A percentile compares a stretch with the other conserved stretches of the same genome.
These are phyloP conservation scores for Fratercula arctica DNA, from an alignment of 2,797 vertebrate genomes.

Conservation along the genomic window DNA sequence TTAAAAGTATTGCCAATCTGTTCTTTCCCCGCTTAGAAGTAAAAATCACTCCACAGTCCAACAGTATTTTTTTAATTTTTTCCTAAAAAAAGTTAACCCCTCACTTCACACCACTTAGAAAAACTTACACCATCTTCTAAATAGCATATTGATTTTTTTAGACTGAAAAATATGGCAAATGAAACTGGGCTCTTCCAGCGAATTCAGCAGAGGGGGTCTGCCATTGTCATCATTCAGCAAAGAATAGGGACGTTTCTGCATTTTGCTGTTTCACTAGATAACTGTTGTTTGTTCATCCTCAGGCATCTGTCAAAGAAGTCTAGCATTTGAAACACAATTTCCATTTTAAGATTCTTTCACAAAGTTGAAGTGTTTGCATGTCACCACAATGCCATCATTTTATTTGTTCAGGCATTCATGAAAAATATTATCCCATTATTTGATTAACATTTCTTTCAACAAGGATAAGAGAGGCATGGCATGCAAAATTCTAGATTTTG, in stretches of 20 bases:
- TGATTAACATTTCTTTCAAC: not conserved
- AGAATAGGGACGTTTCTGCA: not conserved
- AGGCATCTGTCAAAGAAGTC: not conserved
- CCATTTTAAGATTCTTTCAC: not conserved
- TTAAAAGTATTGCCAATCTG: not conserved
- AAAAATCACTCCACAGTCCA: not conserved
- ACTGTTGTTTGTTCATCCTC: not conserved
- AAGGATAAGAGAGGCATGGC: not conserved
- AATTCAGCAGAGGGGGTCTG: not conserved
- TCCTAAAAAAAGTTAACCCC: not conserved
- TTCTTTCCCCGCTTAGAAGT: not conserved
- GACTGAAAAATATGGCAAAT: not conserved
- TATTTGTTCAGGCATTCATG: not conserved
- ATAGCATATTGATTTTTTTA: not conserved
- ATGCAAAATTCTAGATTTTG: not conserved
- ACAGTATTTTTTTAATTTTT: not conserved
- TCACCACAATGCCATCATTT: not conserved
- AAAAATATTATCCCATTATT: not conserved
- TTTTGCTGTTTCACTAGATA: not conserved
- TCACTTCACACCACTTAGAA: not conserved
- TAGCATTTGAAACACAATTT: not conserved
- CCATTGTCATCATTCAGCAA: not conserved
- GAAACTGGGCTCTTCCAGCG: not conserved
- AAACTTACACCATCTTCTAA: not conserved
- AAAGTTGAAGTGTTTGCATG: not conserved